phyloP scores from a whole-genome alignment of 2,113 vertebrate species.

The Proterorhinus semilunaris region DNA sequence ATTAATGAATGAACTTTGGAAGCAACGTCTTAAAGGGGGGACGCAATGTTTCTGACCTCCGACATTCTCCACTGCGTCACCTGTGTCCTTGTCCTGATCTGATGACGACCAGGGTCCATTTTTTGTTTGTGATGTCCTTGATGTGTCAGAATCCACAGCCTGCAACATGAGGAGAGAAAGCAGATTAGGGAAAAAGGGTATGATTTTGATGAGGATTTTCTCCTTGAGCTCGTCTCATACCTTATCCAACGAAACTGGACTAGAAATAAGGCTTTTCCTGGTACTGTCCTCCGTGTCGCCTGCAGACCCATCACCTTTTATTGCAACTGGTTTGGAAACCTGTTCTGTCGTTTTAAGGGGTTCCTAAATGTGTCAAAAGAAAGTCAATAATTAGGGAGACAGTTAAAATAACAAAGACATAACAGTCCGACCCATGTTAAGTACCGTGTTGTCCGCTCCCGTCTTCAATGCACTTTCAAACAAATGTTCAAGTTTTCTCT shows the following conservation, averaged over 20 bases:
- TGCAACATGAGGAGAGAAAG: conserved; percentile 17
- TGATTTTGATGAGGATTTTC: neutral
- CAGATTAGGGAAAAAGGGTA: neutral
- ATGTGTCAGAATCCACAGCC: conserved; percentile 51
- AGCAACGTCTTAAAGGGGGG: no score
- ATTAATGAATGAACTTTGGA: neutral
- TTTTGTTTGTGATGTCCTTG: conserved; percentile 57
- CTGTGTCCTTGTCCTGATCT: conserved; percentile 57
- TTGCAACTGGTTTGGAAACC: conserved; percentile 25
- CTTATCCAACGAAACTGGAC: conserved; percentile 79
- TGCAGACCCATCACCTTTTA: conserved; percentile 21
- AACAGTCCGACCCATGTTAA: neutral
- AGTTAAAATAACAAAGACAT: neutral
- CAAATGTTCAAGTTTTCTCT: conserved; percentile 62
- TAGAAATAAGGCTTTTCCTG: conserved; percentile 76
- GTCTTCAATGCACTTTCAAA: conserved; percentile 42
- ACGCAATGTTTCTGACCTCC: conserved; percentile 45
- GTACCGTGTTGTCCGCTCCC: conserved; percentile 42
- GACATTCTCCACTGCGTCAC: conserved; percentile 42
- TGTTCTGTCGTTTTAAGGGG: conserved; percentile 46
- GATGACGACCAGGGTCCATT: conserved; percentile 77
- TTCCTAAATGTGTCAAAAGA: conserved; percentile 37
- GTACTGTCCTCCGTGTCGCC: conserved; percentile 69
- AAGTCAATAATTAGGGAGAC: conserved; percentile 3
- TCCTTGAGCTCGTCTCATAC: conserved; percentile 42